phyloP scores from a whole-genome alignment of 2,888 invertebrate genomes.

The Hirtodrosophila duncani region DNA sequence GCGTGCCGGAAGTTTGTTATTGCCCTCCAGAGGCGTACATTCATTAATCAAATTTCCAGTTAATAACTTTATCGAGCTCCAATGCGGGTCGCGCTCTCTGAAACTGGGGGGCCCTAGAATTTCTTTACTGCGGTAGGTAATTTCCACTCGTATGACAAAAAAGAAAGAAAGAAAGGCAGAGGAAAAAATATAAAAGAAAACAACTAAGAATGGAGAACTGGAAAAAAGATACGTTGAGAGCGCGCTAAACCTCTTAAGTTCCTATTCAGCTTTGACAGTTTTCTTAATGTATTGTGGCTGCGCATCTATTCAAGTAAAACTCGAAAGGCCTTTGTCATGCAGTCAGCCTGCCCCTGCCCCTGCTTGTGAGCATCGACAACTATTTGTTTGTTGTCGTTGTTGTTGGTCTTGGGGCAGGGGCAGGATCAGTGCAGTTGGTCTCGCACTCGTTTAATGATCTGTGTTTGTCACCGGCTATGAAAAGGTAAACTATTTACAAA shows the following conservation, averaged over 20 bases:
- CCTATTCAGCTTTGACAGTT: constrained; percentile 72
- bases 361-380: constrained; percentile 47
- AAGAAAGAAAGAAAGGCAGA: constrained; percentile 14
- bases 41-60: constrained; percentile 54
- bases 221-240: constrained; percentile 48
- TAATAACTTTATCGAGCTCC: constrained; percentile 53
- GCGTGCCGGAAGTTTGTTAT: constrained; percentile 50
- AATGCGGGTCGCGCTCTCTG: constrained; percentile 38
- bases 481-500: constrained; percentile 22
- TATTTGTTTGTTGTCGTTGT: constrained; percentile 36
- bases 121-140: constrained; percentile 56
- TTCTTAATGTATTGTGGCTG: constrained; percentile 64
- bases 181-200: constrained; percentile 10
- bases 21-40: constrained; percentile 8
- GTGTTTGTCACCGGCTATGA: constrained; percentile 55
- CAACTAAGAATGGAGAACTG: too few relatives aligned
- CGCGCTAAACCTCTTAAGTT: constrained; percentile 72
- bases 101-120: neutral
- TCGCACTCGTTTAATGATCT: constrained; percentile 58
- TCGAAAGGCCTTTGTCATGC: constrained; percentile 50
- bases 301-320: constrained; percentile 40
- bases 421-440: constrained; percentile 22
- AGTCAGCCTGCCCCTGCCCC: constrained; percentile 8
- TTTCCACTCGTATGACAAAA: constrained; percentile 22
- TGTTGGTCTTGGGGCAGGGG: constrained; percentile 31